A percentile compares a stretch with the other conserved stretches of the same genome.
These are phyloP conservation scores for Cyphomyrus plagiostoma DNA, from an alignment of 2,113 vertebrate species.

Conservation along the genomic window DNA sequence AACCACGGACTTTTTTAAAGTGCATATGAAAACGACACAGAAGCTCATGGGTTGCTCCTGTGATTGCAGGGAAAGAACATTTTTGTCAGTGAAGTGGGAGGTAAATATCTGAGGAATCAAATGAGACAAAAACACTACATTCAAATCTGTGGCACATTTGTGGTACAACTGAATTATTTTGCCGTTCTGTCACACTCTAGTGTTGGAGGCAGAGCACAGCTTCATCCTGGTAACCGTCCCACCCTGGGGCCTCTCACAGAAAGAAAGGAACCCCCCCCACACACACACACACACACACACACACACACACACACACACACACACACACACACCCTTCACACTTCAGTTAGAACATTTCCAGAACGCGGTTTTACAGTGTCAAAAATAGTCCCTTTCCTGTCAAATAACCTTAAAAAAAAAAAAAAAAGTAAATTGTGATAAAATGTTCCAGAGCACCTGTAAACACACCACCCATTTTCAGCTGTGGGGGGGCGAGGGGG, in stretches of 20 bases:
- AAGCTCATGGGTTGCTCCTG: background rate
- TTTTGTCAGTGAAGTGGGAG: background rate
- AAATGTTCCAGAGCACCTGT: conserved; percentile 9
- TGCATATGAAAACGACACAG: conserved; percentile 1
- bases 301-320: background rate
- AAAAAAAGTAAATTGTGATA: background rate
- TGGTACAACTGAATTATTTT: background rate
- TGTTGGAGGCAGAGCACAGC: background rate
- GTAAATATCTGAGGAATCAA: background rate
- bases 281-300: background rate
- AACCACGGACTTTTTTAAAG: background rate
- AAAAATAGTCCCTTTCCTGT: background rate
- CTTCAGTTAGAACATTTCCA: background rate
- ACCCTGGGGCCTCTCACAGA: background rate
- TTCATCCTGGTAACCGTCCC: background rate
- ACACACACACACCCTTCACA: background rate
- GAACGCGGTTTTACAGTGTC: conserved; percentile 6
- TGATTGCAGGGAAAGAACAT: background rate
- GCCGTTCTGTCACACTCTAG: background rate
- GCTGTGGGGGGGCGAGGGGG: background rate
- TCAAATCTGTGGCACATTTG: conserved; percentile 1
- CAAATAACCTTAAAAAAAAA: background rate
- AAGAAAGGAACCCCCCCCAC: background rate
- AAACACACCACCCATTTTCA: conserved; percentile 3
- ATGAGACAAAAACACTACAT: background rate